Evolutionary conservation across 2,113 vertebrate genomes (phyloP).

Genomic region (Gymnorhina tibicen): DNA sequence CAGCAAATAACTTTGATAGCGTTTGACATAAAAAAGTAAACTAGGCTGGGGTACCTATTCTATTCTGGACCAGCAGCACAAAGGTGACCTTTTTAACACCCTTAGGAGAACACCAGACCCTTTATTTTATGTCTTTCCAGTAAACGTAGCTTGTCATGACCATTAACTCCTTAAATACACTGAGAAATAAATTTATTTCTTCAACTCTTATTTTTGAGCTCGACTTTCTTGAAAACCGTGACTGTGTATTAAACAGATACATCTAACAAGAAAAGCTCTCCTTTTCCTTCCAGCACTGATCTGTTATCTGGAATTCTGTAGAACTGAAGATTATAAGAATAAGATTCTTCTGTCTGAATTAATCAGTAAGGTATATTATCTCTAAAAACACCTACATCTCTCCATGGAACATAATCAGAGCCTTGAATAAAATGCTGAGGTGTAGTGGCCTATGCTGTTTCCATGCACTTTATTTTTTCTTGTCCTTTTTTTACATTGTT

Average conservation of each 20-base stretch:
- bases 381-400: neutral
- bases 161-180: neutral
- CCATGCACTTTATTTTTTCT: neutral
- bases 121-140: neutral
- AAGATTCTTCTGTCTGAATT: neutral
- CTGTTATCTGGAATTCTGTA: neutral
- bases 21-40: neutral
- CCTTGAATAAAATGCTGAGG: neutral
- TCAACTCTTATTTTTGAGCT: neutral
- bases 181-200: neutral
- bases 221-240: neutral
- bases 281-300: neutral
- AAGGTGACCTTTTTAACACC: neutral
- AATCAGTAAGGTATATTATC: neutral
- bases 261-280: neutral
- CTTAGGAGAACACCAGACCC: neutral
- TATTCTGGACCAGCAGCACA: neutral
- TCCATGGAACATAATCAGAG: neutral
- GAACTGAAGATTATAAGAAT: neutral
- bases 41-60: accelerated
- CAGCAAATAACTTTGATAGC: neutral
- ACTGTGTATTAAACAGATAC: neutral
- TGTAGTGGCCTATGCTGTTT: neutral
- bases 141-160: neutral
- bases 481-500: neutral